A percentile compares a stretch with the other conserved stretches of the same genome.
phyloP scores from a whole-genome alignment of 2,888 invertebrate species.

The Sialis lutaria region DNA sequence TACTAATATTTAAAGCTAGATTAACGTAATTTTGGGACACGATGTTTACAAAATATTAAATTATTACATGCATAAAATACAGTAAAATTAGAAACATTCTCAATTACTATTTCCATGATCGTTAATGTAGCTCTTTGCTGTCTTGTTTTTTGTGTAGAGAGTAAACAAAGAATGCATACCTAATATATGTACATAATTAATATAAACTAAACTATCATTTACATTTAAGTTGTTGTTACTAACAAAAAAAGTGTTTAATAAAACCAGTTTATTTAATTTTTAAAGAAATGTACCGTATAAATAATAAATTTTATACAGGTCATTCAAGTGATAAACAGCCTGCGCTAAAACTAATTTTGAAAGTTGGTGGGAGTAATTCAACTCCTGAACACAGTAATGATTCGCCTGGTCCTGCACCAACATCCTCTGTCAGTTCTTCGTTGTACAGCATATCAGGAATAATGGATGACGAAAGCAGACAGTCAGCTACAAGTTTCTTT shows the following conservation, averaged over 20 bases:
- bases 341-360: conserved; percentile 51
- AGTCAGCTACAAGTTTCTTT: conserved; percentile 15
- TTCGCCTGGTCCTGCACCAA: conserved; percentile 22
- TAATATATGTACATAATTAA: conserved; percentile 8
- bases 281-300: background rate
- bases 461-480: conserved; percentile 16
- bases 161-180: background rate
- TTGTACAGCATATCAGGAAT: conserved; percentile 16
- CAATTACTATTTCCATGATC: no score
- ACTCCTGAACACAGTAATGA: conserved; percentile 44
- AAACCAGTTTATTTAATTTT: background rate
- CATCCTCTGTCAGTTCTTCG: conserved; percentile 10
- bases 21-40: no score
- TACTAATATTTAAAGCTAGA: no score
- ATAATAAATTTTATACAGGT: no score
- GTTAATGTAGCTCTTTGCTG: no score
- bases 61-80: no score
- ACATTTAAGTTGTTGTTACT: no score
- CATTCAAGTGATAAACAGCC: conserved; percentile 27
- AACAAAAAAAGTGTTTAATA: background rate
- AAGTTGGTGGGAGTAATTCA: conserved; percentile 48
- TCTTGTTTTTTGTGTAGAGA: no score
- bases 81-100: no score
- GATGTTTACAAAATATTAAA: no score
- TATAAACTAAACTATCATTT: conserved; percentile 1